These are phyloP conservation scores for Megalops atlanticus DNA, from an alignment of 2,113 vertebrate species.

Conservation along the genomic window DNA sequence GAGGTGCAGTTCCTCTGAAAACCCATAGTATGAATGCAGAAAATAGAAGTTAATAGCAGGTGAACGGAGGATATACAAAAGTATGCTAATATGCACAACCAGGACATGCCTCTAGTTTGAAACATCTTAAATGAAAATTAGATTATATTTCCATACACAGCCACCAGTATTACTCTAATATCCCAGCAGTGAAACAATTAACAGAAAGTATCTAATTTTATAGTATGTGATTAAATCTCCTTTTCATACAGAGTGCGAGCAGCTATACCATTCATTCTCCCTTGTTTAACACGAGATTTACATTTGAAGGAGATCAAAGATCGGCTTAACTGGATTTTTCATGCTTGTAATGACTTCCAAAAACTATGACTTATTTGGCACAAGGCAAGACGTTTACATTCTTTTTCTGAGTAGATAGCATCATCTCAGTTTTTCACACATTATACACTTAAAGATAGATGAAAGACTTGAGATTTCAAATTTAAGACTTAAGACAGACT, in stretches of 20 bases:
- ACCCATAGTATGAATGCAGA: background rate
- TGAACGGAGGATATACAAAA: background rate
- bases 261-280: no score
- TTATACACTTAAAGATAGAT: no score
- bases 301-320: no score
- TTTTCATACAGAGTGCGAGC: background rate
- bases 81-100: background rate
- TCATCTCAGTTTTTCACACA: no score
- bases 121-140: background rate
- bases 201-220: background rate
- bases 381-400: background rate
- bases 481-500: no score
- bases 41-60: background rate
- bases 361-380: no score
- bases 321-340: no score
- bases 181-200: no score
- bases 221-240: background rate
- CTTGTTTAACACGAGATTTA: no score
- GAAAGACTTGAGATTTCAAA: no score
- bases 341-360: no score
- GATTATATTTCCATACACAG: background rate
- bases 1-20: background rate
- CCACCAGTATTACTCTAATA: no score
- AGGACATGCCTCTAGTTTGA: background rate
- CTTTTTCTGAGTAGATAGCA: background rate